Base-by-base conservation (phyloP, 92 coral and sea anemone species). In the Parazoanthus atlanticus region DNA sequence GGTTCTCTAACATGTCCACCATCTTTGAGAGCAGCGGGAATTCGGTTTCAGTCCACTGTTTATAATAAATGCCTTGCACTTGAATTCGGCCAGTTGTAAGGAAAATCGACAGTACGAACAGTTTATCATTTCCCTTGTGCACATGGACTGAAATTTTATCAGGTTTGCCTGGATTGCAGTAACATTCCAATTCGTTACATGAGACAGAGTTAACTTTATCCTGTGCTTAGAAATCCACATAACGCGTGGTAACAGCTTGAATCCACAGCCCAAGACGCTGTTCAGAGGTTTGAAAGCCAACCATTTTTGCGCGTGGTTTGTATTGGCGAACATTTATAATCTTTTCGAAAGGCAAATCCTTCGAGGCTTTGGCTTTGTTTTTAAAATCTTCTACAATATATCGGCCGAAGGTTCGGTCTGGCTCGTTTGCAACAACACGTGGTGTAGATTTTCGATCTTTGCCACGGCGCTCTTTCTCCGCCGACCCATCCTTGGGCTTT, bases 281-380 rank as follows among this genome's bases (percentile, higher is more conserved):
- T 46, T 89, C 89, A 19, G 88, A n/a, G 84, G 91, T 89, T 30
- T 26, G n/a, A 74, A 89, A 89, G 11, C 88, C 91, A 67, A 65
- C 85, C 12, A 83, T 38, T 33, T 89, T 89, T 52, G 91, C 91
- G 43, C 52, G 82, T 7, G 91, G 88, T 41, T 88, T 86, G 33
- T 91, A 91, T 3, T 88, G 81, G 38, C 52, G 52, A 61, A 72
- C 82, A 28, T 91, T n/a, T n/a, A n/a, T 69, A 29, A 88, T 34
- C 29, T n/a, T 34, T 58, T 91, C 93, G 71, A 79, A 91, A 34
- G 90, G 90, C 26, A 87, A 88, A 28, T 89, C 88, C 40, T 89
- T 89, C 43, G 91, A 82, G 32, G 52, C 82, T 34, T 2, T 83
- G 54, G 91, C 88, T 75, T 82, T 75, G 21, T 52, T 25, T 74